A percentile compares a stretch with the other conserved stretches of the same genome.
phyloP scores from a whole-genome alignment of 1,140 invertebrate species.

The Drosophila nigromelanica region DNA sequence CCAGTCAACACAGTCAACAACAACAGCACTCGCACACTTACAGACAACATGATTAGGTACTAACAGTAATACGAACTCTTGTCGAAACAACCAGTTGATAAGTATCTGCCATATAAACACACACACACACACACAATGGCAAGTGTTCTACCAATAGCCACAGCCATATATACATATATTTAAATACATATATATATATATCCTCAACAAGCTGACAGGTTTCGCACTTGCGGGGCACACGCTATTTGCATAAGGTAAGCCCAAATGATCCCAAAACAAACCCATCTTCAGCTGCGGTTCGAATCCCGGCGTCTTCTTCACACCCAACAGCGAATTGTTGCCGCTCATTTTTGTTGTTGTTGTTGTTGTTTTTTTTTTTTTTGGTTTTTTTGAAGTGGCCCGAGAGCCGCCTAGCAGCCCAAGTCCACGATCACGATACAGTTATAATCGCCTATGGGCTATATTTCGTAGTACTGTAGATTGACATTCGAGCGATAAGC shows the following conservation, averaged over 20 bases:
- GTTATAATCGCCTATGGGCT: conserved; percentile 8
- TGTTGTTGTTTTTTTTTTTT: background rate
- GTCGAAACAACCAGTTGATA: conserved; percentile 40
- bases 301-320: no score
- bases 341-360: no score
- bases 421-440: conserved; percentile 1
- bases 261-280: background rate
- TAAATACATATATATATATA: background rate
- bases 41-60: conserved; percentile 6
- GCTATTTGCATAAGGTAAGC: conserved; percentile 47
- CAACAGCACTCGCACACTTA: conserved; percentile 1
- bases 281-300: background rate
- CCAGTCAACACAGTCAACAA: conserved; percentile 26
- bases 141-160: conserved; percentile 16
- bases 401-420: conserved; percentile 21
- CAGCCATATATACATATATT: no score
- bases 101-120: conserved; percentile 64
- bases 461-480: background rate
- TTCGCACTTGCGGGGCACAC: conserved; percentile 73
- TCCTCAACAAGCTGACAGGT: conserved; percentile 59
- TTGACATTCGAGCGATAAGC: conserved; percentile 8
- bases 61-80: conserved; percentile 25
- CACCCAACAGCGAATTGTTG: no score
- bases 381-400: conserved; percentile 46
- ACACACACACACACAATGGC: conserved; percentile 37